A percentile compares a stretch with the other conserved stretches of the same genome.
These are phyloP conservation scores for Antheraea assamensis DNA, from an alignment of 2,888 invertebrate genomes.

Conservation along the genomic window DNA sequence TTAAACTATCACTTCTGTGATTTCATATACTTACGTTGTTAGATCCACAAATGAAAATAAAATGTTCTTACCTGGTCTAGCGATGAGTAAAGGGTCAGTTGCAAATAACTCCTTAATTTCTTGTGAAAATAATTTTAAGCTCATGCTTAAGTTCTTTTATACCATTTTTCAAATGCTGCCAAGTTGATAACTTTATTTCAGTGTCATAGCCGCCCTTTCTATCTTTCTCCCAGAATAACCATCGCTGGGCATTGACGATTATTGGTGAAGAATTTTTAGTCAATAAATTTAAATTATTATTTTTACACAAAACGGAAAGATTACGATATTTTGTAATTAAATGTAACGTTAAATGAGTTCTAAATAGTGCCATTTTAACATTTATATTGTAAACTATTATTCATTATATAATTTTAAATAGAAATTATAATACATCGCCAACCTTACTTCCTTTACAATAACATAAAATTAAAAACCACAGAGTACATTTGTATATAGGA, in stretches of 20 bases:
- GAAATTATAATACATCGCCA: background rate
- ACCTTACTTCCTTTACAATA: background rate
- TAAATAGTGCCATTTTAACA: conserved; percentile 30
- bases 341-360: conserved; percentile 36
- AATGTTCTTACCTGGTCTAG: conserved; percentile 72
- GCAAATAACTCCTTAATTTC: conserved; percentile 86
- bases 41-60: background rate
- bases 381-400: background rate
- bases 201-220: conserved; percentile 84
- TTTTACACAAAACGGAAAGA: conserved; percentile 47
- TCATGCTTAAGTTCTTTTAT: conserved; percentile 85
- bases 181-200: conserved; percentile 63
- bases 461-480: no score
- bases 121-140: conserved; percentile 83
- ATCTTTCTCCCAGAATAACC: conserved; percentile 81
- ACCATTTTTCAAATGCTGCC: conserved; percentile 84
- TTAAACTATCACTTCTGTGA: background rate
- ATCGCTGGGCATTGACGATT: conserved; percentile 48
- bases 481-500: no score
- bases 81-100: conserved; percentile 83
- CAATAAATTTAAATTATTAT: conserved; percentile 36
- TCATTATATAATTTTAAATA: background rate
- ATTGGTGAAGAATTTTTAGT: conserved; percentile 35
- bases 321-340: conserved; percentile 39
- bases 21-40: background rate